Evolutionary conservation across 2,113 vertebrate species (phyloP).

Genomic region (Sminthopsis crassicaudata): DNA sequence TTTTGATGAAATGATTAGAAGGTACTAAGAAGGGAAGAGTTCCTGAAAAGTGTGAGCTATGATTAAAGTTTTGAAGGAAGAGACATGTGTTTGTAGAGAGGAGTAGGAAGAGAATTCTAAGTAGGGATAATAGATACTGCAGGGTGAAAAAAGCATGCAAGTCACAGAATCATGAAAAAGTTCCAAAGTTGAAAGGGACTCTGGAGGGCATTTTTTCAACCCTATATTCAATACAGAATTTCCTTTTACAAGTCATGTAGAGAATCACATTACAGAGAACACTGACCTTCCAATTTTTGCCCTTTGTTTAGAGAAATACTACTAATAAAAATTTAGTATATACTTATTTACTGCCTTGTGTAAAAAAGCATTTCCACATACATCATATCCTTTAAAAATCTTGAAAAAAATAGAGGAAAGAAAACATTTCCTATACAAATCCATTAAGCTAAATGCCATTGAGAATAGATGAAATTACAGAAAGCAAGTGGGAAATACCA

Average conservation of each 20-base stretch:
- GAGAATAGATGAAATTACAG: background rate
- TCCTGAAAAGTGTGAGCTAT: background rate
- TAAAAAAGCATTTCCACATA: background rate
- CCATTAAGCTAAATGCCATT: background rate
- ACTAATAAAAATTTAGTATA: background rate
- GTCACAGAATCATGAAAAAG: background rate
- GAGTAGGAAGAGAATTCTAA: background rate
- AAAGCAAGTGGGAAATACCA: background rate
- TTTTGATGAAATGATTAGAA: background rate
- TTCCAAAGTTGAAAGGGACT: background rate
- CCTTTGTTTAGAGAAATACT: background rate
- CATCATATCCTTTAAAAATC: background rate
- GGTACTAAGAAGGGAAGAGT: background rate
- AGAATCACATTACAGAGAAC: background rate
- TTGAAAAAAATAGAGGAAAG: background rate
- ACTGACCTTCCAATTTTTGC: background rate
- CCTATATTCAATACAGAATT: background rate
- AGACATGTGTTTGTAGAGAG: background rate
- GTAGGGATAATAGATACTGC: background rate
- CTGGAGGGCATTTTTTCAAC: background rate
- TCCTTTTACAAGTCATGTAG: background rate
- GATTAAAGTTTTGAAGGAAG: slow-evolving; percentile 1
- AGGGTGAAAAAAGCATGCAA: background rate
- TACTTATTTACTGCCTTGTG: background rate
- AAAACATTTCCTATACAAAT: background rate